Evolutionary conservation across 1,140 invertebrate genomes (phyloP).

Genomic region (Leptinotarsa lineolata): DNA sequence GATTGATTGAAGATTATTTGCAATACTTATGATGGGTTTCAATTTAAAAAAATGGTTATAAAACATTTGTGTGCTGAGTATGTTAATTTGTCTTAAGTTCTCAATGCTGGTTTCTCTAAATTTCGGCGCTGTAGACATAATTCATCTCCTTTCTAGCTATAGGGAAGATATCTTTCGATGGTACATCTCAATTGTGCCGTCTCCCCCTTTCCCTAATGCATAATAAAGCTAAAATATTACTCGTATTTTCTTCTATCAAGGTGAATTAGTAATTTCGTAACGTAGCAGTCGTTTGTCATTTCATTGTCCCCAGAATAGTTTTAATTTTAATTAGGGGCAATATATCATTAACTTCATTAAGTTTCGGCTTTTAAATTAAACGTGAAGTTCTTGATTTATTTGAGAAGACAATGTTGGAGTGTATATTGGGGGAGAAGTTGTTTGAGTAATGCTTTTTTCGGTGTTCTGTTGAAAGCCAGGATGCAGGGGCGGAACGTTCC

Average conservation of each 20-base stretch:
- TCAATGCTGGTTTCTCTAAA: too few relatives aligned
- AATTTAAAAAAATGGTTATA: too few relatives aligned
- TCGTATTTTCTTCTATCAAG: background rate
- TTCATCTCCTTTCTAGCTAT: too few relatives aligned
- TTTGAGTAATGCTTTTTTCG: background rate
- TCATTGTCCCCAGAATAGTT: slow-evolving; percentile 7
- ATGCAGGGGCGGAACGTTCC: background rate
- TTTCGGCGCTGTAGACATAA: too few relatives aligned
- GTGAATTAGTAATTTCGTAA: background rate
- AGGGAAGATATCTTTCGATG: background rate
- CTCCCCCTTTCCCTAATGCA: background rate
- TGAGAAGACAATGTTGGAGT: background rate
- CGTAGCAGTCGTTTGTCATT: slow-evolving; percentile 2
- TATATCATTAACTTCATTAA: slow-evolving; percentile 21
- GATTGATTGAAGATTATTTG: too few relatives aligned
- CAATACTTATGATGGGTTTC: too few relatives aligned
- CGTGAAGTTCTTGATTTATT: slow-evolving; percentile 15
- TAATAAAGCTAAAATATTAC: background rate
- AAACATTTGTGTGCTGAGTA: too few relatives aligned
- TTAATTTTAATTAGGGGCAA: slow-evolving; percentile 13
- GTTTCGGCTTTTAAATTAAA: slow-evolving; percentile 17
- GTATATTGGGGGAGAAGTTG: slow-evolving; percentile 5
- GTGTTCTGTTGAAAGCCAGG: background rate
- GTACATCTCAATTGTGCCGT: background rate
- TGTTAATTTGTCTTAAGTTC: too few relatives aligned